These are phyloP conservation scores for Ylistrum balloti DNA, from an alignment of 1,140 invertebrate species.

Conservation along the genomic window DNA sequence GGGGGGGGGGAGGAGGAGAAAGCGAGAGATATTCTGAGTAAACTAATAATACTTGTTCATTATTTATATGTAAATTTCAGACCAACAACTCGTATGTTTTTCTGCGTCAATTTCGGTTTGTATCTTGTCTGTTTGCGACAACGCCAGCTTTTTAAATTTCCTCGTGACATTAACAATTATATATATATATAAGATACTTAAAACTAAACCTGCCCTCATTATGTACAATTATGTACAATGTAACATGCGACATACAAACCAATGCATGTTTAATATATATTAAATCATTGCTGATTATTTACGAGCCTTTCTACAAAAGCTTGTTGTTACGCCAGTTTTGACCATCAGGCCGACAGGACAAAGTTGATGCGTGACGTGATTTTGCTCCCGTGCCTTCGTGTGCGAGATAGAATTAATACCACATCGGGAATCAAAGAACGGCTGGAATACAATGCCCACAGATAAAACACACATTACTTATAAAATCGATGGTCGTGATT, in stretches of 20 bases:
- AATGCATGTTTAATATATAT: neutral
- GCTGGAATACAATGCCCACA: slow-evolving; percentile 15
- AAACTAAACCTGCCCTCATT: neutral
- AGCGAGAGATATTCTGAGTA: too few species aligned
- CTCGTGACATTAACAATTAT: neutral
- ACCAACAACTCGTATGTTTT: too few species aligned
- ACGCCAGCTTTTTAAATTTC: neutral
- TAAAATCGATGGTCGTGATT: slow-evolving; percentile 15
- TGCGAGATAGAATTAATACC: neutral
- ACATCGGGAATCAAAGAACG: neutral
- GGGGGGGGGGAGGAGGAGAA: too few species aligned
- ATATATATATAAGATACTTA: neutral
- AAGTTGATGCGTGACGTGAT: neutral
- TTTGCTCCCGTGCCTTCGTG: slow-evolving; percentile 6
- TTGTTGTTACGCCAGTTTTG: neutral
- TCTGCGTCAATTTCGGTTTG: too few species aligned
- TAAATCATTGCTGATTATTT: neutral
- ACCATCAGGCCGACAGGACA: neutral
- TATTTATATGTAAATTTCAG: too few species aligned
- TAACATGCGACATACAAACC: neutral
- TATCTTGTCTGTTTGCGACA: too few species aligned
- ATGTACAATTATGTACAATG: too few species aligned
- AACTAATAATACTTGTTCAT: too few species aligned
- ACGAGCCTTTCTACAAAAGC: neutral
- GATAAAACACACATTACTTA: slow-evolving; percentile 40